These are phyloP conservation scores for Prosapia bicincta DNA, from an alignment of 2,888 invertebrate species.

Conservation along the genomic window DNA sequence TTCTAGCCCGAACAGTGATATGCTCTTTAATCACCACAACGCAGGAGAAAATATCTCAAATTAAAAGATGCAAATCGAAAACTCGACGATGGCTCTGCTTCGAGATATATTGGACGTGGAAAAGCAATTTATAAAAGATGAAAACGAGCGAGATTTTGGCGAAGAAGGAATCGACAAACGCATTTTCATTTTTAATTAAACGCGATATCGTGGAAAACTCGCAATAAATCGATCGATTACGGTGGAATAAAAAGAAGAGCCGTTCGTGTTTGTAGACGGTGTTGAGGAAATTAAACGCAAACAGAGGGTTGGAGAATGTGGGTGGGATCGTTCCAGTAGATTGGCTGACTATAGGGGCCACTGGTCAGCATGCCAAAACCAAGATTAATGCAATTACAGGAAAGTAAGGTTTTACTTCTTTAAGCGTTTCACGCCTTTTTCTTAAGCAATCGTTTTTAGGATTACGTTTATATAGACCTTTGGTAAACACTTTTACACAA, in stretches of 20 bases:
- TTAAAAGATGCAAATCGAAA: too few relatives aligned
- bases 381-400: neutral
- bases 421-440: too few relatives aligned
- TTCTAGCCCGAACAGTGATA: too few relatives aligned
- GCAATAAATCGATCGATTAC: neutral
- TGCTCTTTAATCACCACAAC: too few relatives aligned
- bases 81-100: too few relatives aligned
- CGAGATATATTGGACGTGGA: too few relatives aligned
- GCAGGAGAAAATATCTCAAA: too few relatives aligned
- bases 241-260: neutral
- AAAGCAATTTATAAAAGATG: too few relatives aligned
- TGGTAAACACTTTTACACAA: too few relatives aligned
- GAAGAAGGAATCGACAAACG: neutral
- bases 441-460: too few relatives aligned
- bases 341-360: too few relatives aligned
- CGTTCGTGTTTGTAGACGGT: neutral
- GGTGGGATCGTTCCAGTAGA: neutral
- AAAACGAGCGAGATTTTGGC: neutral
- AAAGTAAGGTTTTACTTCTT: neutral
- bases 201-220: neutral
- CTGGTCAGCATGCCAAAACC: neutral
- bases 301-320: neutral
- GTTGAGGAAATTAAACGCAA: neutral
- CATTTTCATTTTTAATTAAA: neutral
- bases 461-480: too few relatives aligned